Conservation (phyloP, 1,140 invertebrate genomes). For the Ridgeia piscesae region DNA sequence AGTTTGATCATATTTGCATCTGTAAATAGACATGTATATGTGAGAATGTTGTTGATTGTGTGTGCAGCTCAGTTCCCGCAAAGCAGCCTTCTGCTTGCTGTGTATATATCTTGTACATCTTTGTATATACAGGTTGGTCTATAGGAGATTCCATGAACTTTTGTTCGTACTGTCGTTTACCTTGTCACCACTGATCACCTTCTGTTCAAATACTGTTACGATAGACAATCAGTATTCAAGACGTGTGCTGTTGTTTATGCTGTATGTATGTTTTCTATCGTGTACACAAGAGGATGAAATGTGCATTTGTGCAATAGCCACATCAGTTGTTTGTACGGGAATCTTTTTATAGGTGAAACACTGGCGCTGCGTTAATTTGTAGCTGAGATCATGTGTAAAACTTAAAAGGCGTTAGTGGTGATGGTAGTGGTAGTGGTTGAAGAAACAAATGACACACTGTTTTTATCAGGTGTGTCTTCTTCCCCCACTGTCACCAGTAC, state of each 20-base stretch:
- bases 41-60: not conserved
- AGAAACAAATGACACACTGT: not conserved
- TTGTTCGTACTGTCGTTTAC: not conserved
- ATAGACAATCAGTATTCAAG: not conserved
- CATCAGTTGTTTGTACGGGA: not conserved
- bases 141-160: not conserved
- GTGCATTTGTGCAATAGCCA: not conserved
- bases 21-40: not conserved
- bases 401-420: not conserved
- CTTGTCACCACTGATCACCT: not conserved
- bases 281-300: not conserved
- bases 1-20: not conserved
- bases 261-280: not conserved
- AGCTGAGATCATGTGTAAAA: not conserved
- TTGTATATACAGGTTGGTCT: not conserved
- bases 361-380: not conserved
- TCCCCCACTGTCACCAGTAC: too few relatives aligned
- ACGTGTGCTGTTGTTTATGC: not conserved
- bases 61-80: not conserved
- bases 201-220: not conserved
- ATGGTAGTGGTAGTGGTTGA: not conserved
- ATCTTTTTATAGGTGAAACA: not conserved
- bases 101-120: not conserved
- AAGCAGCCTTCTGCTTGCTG: not conserved
- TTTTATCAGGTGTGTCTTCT: not conserved